These are phyloP conservation scores for Onychostruthus taczanowskii DNA, from an alignment of 2,113 vertebrate genomes.

Conservation along the genomic window DNA sequence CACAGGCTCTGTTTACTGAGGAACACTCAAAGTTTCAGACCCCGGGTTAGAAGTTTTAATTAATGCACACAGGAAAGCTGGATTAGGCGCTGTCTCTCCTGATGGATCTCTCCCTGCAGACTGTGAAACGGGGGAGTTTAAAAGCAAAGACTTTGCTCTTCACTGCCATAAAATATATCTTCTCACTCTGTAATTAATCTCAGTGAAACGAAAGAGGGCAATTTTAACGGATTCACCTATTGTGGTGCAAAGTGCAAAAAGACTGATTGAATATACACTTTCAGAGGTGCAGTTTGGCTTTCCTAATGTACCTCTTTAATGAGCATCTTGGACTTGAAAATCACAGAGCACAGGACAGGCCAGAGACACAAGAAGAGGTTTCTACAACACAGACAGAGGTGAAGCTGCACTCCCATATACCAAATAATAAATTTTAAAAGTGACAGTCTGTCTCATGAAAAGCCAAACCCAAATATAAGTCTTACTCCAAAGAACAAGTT, in stretches of 20 bases:
- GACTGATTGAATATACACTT: background rate
- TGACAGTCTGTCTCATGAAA: background rate
- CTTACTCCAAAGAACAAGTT: background rate
- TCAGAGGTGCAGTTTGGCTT: background rate
- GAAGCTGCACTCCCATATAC: background rate
- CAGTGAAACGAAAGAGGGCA: slow-evolving; percentile 40
- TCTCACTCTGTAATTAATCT: slow-evolving; percentile 56
- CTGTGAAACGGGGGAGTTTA: background rate
- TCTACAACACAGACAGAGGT: background rate
- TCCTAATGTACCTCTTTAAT: background rate
- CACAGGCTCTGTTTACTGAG: background rate
- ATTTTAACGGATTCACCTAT: background rate
- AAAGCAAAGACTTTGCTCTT: slow-evolving; percentile 11
- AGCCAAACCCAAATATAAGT: background rate
- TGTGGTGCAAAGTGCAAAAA: background rate
- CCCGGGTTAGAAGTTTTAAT: background rate
- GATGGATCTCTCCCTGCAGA: background rate
- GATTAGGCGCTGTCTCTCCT: background rate
- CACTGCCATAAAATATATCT: background rate
- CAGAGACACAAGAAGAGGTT: background rate
- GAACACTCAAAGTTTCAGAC: background rate
- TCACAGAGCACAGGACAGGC: background rate
- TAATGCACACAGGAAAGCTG: background rate
- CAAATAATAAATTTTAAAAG: background rate
- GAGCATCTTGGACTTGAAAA: background rate